Percentiles rank a stretch among this genome's conserved stretches.
Conservation (phyloP, 1,140 invertebrate genomes). For the Lordiphosa clarofinis region DNA sequence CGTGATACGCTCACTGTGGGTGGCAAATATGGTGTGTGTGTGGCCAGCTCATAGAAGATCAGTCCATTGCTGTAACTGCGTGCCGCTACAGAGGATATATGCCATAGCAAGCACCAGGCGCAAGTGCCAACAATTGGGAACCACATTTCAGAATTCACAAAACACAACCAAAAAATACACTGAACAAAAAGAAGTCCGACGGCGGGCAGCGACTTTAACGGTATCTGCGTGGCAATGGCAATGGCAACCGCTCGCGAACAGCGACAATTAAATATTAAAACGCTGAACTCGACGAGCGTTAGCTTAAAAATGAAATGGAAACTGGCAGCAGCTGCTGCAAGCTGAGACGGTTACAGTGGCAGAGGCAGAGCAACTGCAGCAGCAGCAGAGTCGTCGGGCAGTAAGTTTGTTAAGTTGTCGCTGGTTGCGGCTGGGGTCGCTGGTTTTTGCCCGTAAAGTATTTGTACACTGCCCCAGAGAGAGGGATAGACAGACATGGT, state of each 20-base stretch:
- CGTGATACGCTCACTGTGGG: conserved; percentile 72
- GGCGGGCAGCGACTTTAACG: conserved; percentile 7
- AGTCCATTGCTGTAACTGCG: conserved; percentile 71
- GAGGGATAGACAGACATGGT: not conserved
- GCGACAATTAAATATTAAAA: conserved; percentile 75
- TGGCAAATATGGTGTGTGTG: conserved; percentile 54
- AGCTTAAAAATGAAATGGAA: conserved; percentile 79
- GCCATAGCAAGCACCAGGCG: conserved; percentile 12
- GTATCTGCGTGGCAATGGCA: conserved; percentile 21
- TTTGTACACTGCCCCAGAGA: conserved; percentile 16
- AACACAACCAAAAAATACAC: conserved; percentile 14
- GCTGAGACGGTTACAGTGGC: conserved; percentile 1
- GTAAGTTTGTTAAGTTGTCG: conserved; percentile 38
- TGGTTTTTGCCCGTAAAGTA: conserved; percentile 27
- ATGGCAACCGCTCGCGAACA: conserved; percentile 59
- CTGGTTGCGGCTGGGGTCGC: conserved; percentile 6
- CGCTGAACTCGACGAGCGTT: conserved; percentile 57
- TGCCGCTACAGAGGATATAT: conserved; percentile 5
- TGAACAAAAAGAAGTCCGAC: conserved; percentile 24
- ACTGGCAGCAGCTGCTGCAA: conserved; percentile 24
- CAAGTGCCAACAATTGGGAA: not conserved
- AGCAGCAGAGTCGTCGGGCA: conserved; percentile 2
- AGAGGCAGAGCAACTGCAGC: conserved; percentile 1
- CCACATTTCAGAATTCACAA: conserved; percentile 22
- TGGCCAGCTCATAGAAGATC: conserved; percentile 63